Conservation (phyloP, 2,888 invertebrate genomes). For the Aethes cnicana region DNA sequence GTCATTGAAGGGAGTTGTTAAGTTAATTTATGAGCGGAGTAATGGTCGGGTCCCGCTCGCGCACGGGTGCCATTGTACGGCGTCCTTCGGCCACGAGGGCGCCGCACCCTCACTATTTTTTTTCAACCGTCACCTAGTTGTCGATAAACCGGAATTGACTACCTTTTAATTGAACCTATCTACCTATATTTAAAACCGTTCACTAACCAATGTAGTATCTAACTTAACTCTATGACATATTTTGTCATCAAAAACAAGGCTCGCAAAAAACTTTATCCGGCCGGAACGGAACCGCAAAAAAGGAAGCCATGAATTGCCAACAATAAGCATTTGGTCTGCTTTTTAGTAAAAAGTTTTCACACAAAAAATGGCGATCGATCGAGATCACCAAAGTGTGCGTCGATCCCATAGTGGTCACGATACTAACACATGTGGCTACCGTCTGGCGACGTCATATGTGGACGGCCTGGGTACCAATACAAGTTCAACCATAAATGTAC, state of each 20-base stretch:
- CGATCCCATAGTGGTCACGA: constrained; percentile 65
- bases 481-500: constrained; percentile 40
- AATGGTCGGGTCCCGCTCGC: constrained; percentile 53
- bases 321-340: constrained; percentile 57
- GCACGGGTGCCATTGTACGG: constrained; percentile 61
- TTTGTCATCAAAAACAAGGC: constrained; percentile 3
- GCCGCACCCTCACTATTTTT: constrained; percentile 2
- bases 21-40: constrained; percentile 58
- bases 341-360: constrained; percentile 55
- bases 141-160: not conserved
- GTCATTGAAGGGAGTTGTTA: constrained; percentile 52
- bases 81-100: constrained; percentile 48
- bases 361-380: constrained; percentile 63
- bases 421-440: constrained; percentile 76
- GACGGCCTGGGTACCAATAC: constrained; percentile 19
- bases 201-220: not conserved
- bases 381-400: constrained; percentile 62
- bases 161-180: too few species aligned
- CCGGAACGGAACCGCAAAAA: constrained; percentile 73
- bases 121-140: constrained; percentile 1
- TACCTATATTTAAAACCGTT: too few species aligned
- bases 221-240: not conserved
- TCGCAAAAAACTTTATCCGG: constrained; percentile 21
- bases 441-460: constrained; percentile 59
- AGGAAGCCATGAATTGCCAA: constrained; percentile 70